Evolutionary conservation across 2,113 vertebrate species (phyloP), one percentile per base, ranked within the genome.

Genomic region (Oncorhynchus mykiss): DNA sequence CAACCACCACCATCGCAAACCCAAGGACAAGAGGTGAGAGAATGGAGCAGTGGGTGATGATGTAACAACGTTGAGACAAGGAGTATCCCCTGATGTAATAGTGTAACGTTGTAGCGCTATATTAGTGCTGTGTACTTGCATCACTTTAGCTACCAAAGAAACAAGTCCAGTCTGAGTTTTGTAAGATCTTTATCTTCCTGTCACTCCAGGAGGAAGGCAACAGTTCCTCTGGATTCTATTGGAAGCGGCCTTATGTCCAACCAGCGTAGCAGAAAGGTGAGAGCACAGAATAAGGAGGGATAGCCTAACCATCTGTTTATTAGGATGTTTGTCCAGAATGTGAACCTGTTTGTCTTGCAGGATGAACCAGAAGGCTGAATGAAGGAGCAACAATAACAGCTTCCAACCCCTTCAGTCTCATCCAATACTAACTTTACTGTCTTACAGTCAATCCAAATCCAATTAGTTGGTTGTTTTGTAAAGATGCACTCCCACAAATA

Each of bases 221-320:
- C 92, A 0, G 78, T 84, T 78, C 93, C 90, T 71, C 54, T 94
- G 71, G 93, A 94, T 79, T 74, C 90, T n/a, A 91, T 94, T 9
- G 84, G 92, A 18, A 71, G 86, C 60, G 90, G 88, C 64, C 82
- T 89, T 54, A 79, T 88, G 82, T 84, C 83, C 69, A 73, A 76
- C 69, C 59, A 82, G 48, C 39, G 80, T 71, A 90, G 77, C 74
- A 74, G 69, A 87, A 90, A 92, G 83, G 92, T 93, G 67, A 87
- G 86, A 13, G 1, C 14, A 18, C 31, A 20, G 29, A 34, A 5
- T 8, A 48, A 45, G 39, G 9, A 45, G 9, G 39, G 39, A 45
- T 45, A 45, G 39, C 11, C 39, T 45, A 2, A 45, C 39, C 39
- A 45, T 45, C 39, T 45, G 39, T 45, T 45, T 45, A 45, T 12